These are phyloP conservation scores for Ciconia boyciana DNA, from an alignment of 2,113 vertebrate genomes.

Conservation along the genomic window DNA sequence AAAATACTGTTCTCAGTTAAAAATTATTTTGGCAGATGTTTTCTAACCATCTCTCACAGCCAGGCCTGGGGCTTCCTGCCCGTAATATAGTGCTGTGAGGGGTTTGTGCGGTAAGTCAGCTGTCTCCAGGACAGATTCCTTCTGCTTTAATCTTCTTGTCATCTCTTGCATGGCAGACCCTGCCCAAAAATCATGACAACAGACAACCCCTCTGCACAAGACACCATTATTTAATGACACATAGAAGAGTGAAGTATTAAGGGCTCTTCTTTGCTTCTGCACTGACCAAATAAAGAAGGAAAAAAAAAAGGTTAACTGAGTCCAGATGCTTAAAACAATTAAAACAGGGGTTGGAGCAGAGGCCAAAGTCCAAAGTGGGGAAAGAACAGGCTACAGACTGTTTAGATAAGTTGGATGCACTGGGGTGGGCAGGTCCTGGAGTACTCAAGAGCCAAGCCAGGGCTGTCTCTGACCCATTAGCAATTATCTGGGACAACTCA, in stretches of 20 bases:
- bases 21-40: background rate
- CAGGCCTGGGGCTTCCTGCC: background rate
- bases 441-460: background rate
- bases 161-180: accelerated
- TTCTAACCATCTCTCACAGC: background rate
- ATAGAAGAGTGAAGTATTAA: background rate
- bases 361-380: background rate
- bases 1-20: background rate
- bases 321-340: background rate
- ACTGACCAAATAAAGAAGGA: background rate
- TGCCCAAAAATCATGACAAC: background rate
- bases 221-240: background rate
- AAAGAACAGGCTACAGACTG: background rate
- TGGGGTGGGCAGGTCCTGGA: background rate
- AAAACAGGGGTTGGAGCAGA: background rate
- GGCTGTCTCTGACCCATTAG: background rate
- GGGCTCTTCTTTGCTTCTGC: background rate
- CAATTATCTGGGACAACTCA: background rate
- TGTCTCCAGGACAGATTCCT: background rate
- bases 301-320: background rate
- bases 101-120: background rate
- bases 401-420: background rate
- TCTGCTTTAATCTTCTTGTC: background rate
- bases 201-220: accelerated
- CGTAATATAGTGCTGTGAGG: accelerated